A percentile compares a stretch with the other conserved stretches of the same genome.
Evolutionary conservation across 2,888 invertebrate genomes (phyloP).

Genomic region (Arctia plantaginis): DNA sequence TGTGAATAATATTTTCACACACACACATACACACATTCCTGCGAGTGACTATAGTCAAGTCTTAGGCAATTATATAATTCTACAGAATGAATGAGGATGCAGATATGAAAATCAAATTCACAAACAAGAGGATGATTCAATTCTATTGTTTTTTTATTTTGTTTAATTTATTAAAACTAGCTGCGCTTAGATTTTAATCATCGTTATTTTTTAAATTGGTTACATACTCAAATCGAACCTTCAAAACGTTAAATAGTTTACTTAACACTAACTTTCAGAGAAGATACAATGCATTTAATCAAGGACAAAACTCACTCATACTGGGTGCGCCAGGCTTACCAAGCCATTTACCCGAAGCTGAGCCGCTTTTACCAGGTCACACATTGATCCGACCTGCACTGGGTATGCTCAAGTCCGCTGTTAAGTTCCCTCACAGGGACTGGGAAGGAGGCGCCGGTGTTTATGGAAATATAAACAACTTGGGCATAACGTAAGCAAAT

Average conservation of each 20-base stretch:
- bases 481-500: slow-evolving; percentile 67
- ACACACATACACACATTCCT: too few species aligned
- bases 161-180: too few species aligned
- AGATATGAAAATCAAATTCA: too few species aligned
- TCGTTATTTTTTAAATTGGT: too few species aligned
- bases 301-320: slow-evolving; percentile 51
- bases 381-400: slow-evolving; percentile 73
- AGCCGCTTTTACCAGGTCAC: slow-evolving; percentile 75
- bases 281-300: slow-evolving; percentile 50
- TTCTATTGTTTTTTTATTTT: too few species aligned
- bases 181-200: too few species aligned
- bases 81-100: too few species aligned
- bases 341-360: slow-evolving; percentile 73
- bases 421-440: slow-evolving; percentile 78
- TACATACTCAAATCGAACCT: too few species aligned
- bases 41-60: too few species aligned
- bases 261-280: slow-evolving; percentile 52
- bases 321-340: slow-evolving; percentile 64
- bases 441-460: slow-evolving; percentile 69
- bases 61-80: too few species aligned
- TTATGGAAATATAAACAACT: slow-evolving; percentile 69
- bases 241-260: background rate
- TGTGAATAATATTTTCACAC: too few species aligned
- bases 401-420: slow-evolving; percentile 76
- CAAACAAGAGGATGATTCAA: too few species aligned